Conservation (phyloP, 2,888 invertebrate genomes). For the Drosophila testacea region DNA sequence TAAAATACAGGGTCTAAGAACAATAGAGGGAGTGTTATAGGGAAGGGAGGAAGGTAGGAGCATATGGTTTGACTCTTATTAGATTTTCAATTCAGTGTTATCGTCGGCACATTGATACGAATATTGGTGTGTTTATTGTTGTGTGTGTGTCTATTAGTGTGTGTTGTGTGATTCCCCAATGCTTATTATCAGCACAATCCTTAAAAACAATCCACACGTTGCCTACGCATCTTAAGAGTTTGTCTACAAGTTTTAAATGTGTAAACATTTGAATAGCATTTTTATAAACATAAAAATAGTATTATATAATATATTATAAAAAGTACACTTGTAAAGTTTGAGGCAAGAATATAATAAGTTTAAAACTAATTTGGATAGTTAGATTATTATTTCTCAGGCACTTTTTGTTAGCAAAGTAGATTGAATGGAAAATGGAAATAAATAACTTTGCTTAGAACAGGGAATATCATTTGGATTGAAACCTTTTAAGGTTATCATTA, state of each 20-base stretch:
- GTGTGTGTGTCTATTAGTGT: neutral
- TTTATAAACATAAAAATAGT: neutral
- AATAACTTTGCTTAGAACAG: no score
- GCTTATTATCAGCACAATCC: conserved; percentile 3
- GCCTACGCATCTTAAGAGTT: no score
- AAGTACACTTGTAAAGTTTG: no score
- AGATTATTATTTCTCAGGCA: no score
- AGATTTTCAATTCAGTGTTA: conserved; percentile 26
- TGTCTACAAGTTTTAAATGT: neutral
- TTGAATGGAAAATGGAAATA: no score
- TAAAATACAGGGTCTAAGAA: no score
- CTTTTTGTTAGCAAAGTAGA: no score
- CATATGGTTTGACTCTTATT: conserved; percentile 16
- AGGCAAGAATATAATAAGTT: no score
- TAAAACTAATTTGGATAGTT: no score
- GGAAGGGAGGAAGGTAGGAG: no score
- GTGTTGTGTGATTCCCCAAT: conserved; percentile 7
- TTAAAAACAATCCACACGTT: neutral
- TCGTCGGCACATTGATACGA: conserved; percentile 29
- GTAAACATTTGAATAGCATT: conserved; percentile 1
- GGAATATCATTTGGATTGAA: no score
- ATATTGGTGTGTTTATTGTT: conserved; percentile 8
- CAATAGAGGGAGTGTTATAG: neutral
- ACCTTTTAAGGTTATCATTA: no score
- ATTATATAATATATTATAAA: neutral